Percentiles rank a stretch among this genome's conserved stretches.
These are phyloP conservation scores for Tyria jacobaeae DNA, from an alignment of 2,888 invertebrate species.

Conservation along the genomic window DNA sequence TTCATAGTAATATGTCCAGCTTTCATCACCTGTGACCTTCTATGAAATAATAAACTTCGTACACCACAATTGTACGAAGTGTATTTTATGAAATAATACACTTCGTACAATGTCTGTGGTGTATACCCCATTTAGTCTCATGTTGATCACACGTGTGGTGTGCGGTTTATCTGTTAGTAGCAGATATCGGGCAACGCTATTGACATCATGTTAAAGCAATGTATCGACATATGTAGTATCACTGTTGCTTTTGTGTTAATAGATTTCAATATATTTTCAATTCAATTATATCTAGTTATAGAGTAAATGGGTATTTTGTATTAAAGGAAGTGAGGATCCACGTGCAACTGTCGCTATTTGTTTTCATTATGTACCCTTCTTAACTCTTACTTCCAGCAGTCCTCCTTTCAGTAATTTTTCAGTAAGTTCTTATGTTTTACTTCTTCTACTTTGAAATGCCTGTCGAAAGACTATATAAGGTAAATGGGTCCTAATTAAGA, in stretches of 20 bases:
- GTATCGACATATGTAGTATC: not conserved
- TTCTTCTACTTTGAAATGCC: too few relatives aligned
- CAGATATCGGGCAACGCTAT: slow-evolving; percentile 39
- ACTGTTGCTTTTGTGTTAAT: not conserved
- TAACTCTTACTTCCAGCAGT: too few relatives aligned
- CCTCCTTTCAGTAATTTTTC: too few relatives aligned
- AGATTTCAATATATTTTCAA: not conserved
- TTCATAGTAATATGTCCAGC: too few relatives aligned
- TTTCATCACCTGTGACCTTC: too few relatives aligned
- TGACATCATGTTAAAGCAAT: slow-evolving; percentile 20
- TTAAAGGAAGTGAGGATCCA: not conserved
- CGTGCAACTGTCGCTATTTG: not conserved
- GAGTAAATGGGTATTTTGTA: not conserved
- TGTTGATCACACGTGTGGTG: slow-evolving; percentile 16
- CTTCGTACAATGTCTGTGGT: too few relatives aligned
- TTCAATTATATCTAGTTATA: not conserved
- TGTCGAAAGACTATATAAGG: too few relatives aligned
- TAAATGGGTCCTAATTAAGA: too few relatives aligned
- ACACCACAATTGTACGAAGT: too few relatives aligned
- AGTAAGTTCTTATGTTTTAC: too few relatives aligned
- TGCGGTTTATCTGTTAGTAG: slow-evolving; percentile 37
- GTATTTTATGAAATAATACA: not conserved
- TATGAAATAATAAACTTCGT: too few relatives aligned
- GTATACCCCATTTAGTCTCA: not conserved
- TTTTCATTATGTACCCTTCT: not conserved